phyloP scores from a whole-genome alignment of 2,797 vertebrate species.

The Hoplostethus mediterraneus region DNA sequence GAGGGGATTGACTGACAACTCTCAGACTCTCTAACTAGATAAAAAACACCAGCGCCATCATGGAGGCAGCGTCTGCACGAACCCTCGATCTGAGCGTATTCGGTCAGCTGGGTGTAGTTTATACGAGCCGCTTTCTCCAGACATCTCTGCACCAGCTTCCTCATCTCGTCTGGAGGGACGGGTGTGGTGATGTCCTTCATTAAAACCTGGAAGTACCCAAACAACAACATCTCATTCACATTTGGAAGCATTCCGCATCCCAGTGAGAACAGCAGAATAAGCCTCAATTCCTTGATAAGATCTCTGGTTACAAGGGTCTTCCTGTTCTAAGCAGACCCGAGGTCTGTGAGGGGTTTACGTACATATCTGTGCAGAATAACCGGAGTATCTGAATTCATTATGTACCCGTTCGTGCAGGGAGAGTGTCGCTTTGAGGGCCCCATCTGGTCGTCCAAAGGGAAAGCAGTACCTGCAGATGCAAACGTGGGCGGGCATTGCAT shows the following conservation, averaged over 20 bases:
- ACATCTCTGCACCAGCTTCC: constrained; percentile 92
- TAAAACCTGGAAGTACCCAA: constrained; percentile 85
- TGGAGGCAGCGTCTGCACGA: constrained; percentile 62
- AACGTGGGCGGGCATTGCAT: constrained; percentile 52
- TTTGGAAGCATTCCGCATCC: too few relatives aligned
- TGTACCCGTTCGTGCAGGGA: constrained; percentile 96
- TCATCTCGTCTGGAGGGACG: constrained; percentile 94
- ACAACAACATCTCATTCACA: neutral
- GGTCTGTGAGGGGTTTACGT: neutral
- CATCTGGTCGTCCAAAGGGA: constrained; percentile 97
- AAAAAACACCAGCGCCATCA: neutral
- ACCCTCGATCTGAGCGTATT: constrained; percentile 95
- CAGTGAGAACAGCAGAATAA: too few relatives aligned
- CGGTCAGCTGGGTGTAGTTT: constrained; percentile 96
- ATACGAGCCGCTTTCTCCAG: constrained; percentile 94
- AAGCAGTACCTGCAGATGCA: constrained; percentile 92
- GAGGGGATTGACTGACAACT: too few relatives aligned
- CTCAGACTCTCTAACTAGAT: too few relatives aligned
- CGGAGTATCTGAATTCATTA: constrained; percentile 1
- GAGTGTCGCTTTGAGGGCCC: constrained; percentile 96
- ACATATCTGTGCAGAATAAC: constrained; percentile 3
- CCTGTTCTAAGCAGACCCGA: neutral
- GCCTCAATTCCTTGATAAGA: too few relatives aligned
- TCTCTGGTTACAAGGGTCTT: too few relatives aligned
- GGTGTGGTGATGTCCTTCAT: constrained; percentile 98